Evolutionary conservation across 2,888 invertebrate species (phyloP).

Genomic region (Tipula vernalis): DNA sequence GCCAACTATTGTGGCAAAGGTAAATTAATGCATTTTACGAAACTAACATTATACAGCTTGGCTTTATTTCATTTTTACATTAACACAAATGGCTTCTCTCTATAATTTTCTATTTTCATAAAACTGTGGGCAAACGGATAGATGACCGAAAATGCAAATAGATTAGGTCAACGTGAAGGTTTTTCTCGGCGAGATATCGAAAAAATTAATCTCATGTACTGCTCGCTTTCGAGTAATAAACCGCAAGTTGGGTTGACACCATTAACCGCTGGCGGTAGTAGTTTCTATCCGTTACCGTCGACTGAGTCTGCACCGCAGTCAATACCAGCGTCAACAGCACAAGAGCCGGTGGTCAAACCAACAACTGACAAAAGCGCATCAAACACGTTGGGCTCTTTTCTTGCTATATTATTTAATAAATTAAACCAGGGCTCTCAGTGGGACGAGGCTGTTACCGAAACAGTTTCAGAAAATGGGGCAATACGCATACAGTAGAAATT

Average conservation of each 20-base stretch:
- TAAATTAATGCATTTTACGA: conserved; percentile 22
- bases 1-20: conserved; percentile 60
- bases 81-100: background rate
- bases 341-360: background rate
- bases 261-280: background rate
- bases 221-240: background rate
- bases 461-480: background rate
- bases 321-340: background rate
- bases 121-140: background rate
- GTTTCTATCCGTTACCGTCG: background rate
- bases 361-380: background rate
- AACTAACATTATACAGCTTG: background rate
- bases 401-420: background rate
- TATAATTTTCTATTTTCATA: background rate
- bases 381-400: background rate
- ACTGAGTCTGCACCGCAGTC: background rate
- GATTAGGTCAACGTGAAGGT: conserved; percentile 15
- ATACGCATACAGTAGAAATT: background rate
- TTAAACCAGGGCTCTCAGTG: background rate
- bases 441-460: background rate
- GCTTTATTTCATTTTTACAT: background rate
- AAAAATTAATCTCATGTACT: conserved; percentile 16
- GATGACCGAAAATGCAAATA: background rate
- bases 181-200: conserved; percentile 14
- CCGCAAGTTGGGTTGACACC: background rate